Conservation (phyloP, 2,113 vertebrate species). For the Muntiacus muntjak region DNA sequence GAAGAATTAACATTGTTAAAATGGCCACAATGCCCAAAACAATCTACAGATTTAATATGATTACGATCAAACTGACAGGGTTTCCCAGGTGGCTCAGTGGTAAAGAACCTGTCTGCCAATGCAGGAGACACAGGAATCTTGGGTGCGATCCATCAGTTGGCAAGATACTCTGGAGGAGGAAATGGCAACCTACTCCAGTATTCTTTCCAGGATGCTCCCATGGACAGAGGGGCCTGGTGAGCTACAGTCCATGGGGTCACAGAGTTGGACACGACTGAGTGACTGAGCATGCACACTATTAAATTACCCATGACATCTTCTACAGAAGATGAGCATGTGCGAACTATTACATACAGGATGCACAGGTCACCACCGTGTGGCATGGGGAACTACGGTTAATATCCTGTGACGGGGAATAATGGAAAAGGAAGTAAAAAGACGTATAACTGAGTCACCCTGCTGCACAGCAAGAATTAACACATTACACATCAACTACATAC, state of each 20-base stretch:
- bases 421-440: not conserved
- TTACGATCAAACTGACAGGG: not conserved
- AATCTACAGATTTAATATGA: not conserved
- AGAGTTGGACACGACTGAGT: not conserved
- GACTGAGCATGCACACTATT: not conserved
- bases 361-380: not conserved
- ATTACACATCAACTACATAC: not conserved
- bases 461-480: not conserved
- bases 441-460: not conserved
- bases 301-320: not conserved
- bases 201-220: not conserved
- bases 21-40: not conserved
- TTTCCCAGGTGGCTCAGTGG: not conserved
- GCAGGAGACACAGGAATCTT: not conserved
- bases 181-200: not conserved
- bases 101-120: not conserved
- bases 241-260: not conserved
- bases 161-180: not conserved
- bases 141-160: not conserved
- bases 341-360: not conserved
- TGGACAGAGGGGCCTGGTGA: not conserved
- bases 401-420: not conserved
- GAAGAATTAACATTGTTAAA: not conserved
- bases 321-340: not conserved
- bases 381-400: rapidly evolving